Percentiles rank a stretch among this genome's conserved stretches.
These are phyloP conservation scores for Etheostoma perlongum DNA, from an alignment of 2,797 vertebrate genomes.

Conservation along the genomic window DNA sequence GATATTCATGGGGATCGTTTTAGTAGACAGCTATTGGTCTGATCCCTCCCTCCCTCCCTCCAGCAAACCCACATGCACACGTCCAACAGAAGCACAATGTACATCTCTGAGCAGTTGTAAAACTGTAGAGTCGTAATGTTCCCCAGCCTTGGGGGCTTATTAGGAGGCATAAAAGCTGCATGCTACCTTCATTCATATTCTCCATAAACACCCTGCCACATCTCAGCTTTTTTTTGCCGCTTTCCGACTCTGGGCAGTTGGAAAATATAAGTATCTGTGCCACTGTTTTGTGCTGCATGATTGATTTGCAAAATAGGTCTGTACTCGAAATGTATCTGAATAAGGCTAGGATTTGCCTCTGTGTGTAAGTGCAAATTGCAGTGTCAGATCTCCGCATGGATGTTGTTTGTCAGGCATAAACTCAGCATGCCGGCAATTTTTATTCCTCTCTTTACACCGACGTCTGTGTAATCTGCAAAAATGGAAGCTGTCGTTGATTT, in stretches of 20 bases:
- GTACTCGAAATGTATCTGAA: conserved; percentile 80
- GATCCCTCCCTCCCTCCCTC: conserved; percentile 15
- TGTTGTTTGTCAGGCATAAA: conserved; percentile 82
- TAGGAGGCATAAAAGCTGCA: conserved; percentile 86
- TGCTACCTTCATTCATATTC: conserved; percentile 85
- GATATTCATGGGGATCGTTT: conserved; percentile 76
- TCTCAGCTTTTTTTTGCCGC: conserved; percentile 47
- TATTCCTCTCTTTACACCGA: conserved; percentile 71
- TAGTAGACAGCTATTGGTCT: conserved; percentile 58
- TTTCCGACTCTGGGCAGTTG: conserved; percentile 70
- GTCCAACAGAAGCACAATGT: conserved; percentile 58
- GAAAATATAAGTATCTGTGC: conserved; percentile 78
- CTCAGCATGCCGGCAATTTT: conserved; percentile 73
- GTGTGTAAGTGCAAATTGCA: conserved; percentile 80
- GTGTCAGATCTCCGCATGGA: conserved; percentile 76
- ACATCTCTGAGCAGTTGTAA: conserved; percentile 81
- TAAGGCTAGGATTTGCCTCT: conserved; percentile 76
- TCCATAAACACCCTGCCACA: conserved; percentile 77
- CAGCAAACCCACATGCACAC: conserved; percentile 27
- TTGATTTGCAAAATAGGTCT: conserved; percentile 84
- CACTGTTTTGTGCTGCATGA: conserved; percentile 84
- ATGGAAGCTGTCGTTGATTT: conserved; percentile 75
- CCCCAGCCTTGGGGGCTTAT: conserved; percentile 84
- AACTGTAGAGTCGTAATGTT: conserved; percentile 84
- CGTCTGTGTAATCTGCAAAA: conserved; percentile 79